These are phyloP conservation scores for Schlechtendalia chinensis DNA, from an alignment of 1,140 invertebrate species.

Conservation along the genomic window DNA sequence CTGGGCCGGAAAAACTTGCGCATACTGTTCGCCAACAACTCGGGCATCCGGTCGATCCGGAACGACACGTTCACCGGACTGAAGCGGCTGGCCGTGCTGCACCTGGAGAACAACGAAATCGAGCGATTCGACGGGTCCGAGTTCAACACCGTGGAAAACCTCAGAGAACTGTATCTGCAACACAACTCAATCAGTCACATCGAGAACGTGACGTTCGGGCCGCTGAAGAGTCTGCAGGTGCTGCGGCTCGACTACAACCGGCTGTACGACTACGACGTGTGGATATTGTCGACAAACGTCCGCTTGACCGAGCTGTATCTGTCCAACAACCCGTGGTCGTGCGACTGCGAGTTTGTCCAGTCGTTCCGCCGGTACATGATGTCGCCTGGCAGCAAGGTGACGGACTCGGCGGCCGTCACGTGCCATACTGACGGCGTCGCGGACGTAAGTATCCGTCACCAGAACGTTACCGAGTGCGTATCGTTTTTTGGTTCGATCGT, in stretches of 20 bases:
- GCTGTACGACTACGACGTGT: conserved; percentile 76
- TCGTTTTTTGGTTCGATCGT: conserved; percentile 60
- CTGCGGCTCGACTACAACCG: conserved; percentile 81
- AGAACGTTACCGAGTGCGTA: conserved; percentile 67
- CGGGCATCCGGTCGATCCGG: conserved; percentile 77
- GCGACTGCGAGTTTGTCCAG: conserved; percentile 79
- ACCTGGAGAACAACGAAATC: conserved; percentile 82
- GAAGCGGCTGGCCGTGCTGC: conserved; percentile 71
- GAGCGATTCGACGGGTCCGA: conserved; percentile 78
- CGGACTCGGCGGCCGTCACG: conserved; percentile 55
- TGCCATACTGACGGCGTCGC: conserved; percentile 53
- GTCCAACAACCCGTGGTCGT: conserved; percentile 84
- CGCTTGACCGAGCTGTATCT: conserved; percentile 77
- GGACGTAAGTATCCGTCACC: conserved; percentile 58
- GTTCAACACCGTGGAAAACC: conserved; percentile 74
- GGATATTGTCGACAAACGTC: conserved; percentile 70
- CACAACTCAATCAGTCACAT: conserved; percentile 81
- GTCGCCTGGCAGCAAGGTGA: conserved; percentile 66
- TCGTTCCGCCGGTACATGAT: conserved; percentile 75
- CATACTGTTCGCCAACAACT: conserved; percentile 83
- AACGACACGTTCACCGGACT: conserved; percentile 89
- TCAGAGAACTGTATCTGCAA: conserved; percentile 83
- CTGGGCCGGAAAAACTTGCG: conserved; percentile 85
- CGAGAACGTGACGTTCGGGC: conserved; percentile 79
- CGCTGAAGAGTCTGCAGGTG: conserved; percentile 77